phyloP scores from a whole-genome alignment of 2,888 invertebrate species.

The Callyntrura guangdongensis region DNA sequence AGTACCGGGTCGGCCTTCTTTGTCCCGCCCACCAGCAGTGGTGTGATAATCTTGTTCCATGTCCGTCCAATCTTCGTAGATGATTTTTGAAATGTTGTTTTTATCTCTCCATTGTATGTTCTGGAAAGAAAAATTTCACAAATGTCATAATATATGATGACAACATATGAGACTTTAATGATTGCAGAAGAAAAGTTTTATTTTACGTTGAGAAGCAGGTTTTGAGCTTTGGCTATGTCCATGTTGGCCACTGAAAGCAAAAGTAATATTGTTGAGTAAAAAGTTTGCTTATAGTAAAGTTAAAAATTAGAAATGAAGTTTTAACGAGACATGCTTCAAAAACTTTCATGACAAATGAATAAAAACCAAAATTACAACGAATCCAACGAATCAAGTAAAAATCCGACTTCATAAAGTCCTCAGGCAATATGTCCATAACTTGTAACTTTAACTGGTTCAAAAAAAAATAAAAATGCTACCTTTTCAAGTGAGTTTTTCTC shows the following conservation, averaged over 20 bases:
- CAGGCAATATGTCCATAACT: slow-evolving; percentile 9
- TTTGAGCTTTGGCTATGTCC: slow-evolving; percentile 25
- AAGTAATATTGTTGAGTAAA: background rate
- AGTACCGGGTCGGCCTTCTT: slow-evolving; percentile 4
- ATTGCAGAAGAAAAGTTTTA: background rate
- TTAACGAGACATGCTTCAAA: too few relatives aligned
- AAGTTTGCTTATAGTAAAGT: background rate
- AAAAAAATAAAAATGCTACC: background rate
- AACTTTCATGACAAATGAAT: too few relatives aligned
- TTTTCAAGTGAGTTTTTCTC: slow-evolving; percentile 15
- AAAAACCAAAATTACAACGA: slow-evolving; percentile 2
- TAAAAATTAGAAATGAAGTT: background rate
- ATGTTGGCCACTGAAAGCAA: slow-evolving; percentile 36
- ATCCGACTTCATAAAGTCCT: slow-evolving; percentile 57
- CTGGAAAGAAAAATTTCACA: background rate
- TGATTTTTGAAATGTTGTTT: slow-evolving; percentile 43
- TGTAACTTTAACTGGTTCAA: slow-evolving; percentile 24
- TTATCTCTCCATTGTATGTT: slow-evolving; percentile 41
- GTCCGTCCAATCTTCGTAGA: slow-evolving; percentile 46
- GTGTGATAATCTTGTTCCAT: slow-evolving; percentile 37
- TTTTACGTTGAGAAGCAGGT: background rate
- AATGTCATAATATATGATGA: background rate
- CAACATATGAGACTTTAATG: background rate
- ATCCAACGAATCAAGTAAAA: slow-evolving; percentile 62
- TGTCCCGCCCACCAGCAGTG: background rate